Evolutionary conservation across 2,888 invertebrate species (phyloP).

Genomic region (Emesis castigata): DNA sequence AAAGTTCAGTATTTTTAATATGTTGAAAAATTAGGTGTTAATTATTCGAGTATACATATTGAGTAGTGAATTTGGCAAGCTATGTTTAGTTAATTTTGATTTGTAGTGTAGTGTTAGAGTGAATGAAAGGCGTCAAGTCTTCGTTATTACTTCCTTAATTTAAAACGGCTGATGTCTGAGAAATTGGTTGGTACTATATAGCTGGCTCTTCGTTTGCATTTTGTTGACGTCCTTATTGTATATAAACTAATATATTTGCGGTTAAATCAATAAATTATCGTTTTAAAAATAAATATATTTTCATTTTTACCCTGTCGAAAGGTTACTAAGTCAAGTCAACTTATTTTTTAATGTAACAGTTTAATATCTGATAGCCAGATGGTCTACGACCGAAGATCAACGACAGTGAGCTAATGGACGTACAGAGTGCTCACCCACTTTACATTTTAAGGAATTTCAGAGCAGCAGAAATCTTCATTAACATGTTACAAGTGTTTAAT

Average conservation of each 20-base stretch:
- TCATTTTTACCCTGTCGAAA: conserved; percentile 38
- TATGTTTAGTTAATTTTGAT: conserved; percentile 64
- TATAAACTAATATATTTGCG: conserved; percentile 87
- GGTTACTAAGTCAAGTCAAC: background rate
- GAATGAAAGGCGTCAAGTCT: background rate
- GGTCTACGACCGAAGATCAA: too few relatives aligned
- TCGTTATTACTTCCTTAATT: conserved; percentile 1
- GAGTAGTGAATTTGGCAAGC: conserved; percentile 78
- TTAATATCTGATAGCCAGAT: too few relatives aligned
- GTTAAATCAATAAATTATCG: conserved; percentile 88
- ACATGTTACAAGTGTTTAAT: too few relatives aligned
- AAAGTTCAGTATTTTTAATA: conserved; percentile 83
- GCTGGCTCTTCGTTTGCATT: conserved; percentile 83
- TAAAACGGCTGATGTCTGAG: conserved; percentile 72
- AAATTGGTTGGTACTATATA: conserved; percentile 69
- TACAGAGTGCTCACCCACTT: too few relatives aligned
- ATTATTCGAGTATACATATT: conserved; percentile 78
- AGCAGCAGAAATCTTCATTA: too few relatives aligned
- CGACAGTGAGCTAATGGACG: too few relatives aligned
- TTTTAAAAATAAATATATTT: conserved; percentile 78
- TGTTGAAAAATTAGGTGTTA: conserved; percentile 79
- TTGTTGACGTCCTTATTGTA: conserved; percentile 85
- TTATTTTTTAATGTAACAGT: background rate
- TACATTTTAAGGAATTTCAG: too few relatives aligned
- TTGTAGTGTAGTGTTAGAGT: conserved; percentile 58